Evolutionary conservation across 1,140 invertebrate species (phyloP), one percentile per base, ranked within the genome.

Genomic region (Drosophila nasuta): DNA sequence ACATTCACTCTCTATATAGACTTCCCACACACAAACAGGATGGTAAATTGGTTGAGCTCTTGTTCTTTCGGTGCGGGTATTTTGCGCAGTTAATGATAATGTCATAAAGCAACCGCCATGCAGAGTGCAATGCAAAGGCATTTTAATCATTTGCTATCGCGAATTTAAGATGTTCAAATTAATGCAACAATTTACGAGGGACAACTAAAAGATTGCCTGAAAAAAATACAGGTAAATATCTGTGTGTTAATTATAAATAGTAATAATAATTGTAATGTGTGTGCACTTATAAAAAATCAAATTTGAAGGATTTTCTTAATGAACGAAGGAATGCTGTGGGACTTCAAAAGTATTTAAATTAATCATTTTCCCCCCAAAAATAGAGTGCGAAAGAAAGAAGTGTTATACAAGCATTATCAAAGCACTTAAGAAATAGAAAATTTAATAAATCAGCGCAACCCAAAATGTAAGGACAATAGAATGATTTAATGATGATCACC

Each of bases 41-140:
- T 35, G 58, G 65, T 56, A 75, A 63, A 75, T 70, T 75, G 48
- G 52, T 10, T 17, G 20, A 54, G 11, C 41, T 43, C 41, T 43
- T 13, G 52, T 25, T 57, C 28, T 25, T 25, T 63, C 66, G 57
- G 67, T 62, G 48, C 38, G 58, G 11, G 49, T 57, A 51, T 48
- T 33, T 57, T 25, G 48, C 57, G 45, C 52, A 69, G 66, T 70
- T 75, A 75, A 75, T 75, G 72, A 75, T 70, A 75, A 70, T 70
- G 72, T 62, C 72, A 70, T 75, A 70, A 75, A 52, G 33, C 58
- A 75, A 57, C 51, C 51, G 33, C 33, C 13, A 17, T 48, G 41
- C 41, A 1, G 66, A 69, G 59, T 75, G 72, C 72, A 63, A 33
- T 57, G 72, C 52, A 57, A 57, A 57, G 43, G 33, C 51, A 75